Evolutionary conservation across 2,888 invertebrate species (phyloP), one percentile per base, ranked within the genome.

Genomic region (Mactromeris polynyma): DNA sequence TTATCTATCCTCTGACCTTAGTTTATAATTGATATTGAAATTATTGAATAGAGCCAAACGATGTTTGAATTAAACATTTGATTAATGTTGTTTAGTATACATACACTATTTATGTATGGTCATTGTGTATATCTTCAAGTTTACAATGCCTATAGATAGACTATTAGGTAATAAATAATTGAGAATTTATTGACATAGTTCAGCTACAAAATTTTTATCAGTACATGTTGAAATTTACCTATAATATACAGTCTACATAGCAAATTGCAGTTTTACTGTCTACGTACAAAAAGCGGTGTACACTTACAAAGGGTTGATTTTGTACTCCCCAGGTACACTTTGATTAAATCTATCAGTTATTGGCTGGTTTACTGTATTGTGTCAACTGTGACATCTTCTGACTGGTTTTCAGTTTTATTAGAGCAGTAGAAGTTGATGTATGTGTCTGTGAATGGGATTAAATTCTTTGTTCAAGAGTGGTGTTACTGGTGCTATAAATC

Each of bases 161-260:
- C 58, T 73, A 19, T 73, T 73, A 73, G 73, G 73, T 73, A 73
- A 73, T 73, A 73, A 73, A 73, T 73, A 26, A 36, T 33, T 9
- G 14, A 33, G 4, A 73, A 36, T 73, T 33, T 73, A 73, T 73
- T 73, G 73, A 73, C 33, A 73, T 73, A 73, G 33, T 73, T 36
- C 14, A 14, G 69, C 11, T 69, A 69, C 33, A 73, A 11, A 73
- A 14, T 19, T 73, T 4, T 14, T 73, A 33, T 73, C 31, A 73
- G 33, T 9, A 73, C n/a, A 73, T 33, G 36, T 17, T 36, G 33
- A 36, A 73, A 36, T 73, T 73, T 73, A 73, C 73, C 36, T 36
- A 19, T 21, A 33, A 36, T 33, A 14, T 73, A 73, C 33, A 9
- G 36, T 33, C 33, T 33, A 36, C n/a, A 26, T 21, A 33, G 26